These are phyloP conservation scores for Brachionus rotundiformis DNA, from an alignment of 1,140 invertebrate genomes.

Conservation along the genomic window DNA sequence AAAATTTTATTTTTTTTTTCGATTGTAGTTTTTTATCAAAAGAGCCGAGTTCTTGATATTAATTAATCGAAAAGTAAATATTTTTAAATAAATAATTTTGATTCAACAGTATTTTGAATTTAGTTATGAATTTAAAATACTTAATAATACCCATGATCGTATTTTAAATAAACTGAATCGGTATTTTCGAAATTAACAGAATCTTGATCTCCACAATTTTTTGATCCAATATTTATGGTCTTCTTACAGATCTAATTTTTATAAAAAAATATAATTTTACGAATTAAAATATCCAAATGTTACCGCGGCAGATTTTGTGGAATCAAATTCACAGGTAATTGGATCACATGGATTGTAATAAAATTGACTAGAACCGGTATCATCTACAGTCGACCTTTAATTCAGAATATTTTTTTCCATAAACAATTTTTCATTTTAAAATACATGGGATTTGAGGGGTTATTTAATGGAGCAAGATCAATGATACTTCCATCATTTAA, in stretches of 20 bases:
- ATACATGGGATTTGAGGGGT: slow-evolving; percentile 11
- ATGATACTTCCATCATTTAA: slow-evolving; percentile 1
- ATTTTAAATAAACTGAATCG: neutral
- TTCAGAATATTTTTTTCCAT: neutral
- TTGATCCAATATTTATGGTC: neutral
- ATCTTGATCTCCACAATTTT: neutral
- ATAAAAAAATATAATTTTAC: neutral
- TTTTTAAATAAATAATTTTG: too few species aligned
- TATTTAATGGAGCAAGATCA: neutral
- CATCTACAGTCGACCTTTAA: neutral
- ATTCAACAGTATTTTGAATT: too few species aligned
- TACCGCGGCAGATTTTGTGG: neutral
- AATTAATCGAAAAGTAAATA: too few species aligned
- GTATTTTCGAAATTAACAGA: neutral
- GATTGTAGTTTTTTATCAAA: too few species aligned
- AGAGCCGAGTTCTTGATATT: too few species aligned
- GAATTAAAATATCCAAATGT: neutral
- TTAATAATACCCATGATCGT: neutral
- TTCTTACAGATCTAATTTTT: neutral
- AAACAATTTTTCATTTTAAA: neutral
- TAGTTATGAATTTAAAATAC: neutral
- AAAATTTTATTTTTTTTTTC: too few species aligned
- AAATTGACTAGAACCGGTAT: neutral
- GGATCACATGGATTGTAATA: slow-evolving; percentile 10
- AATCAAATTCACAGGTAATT: neutral